Evolutionary conservation across 2,797 vertebrate species (phyloP), one percentile per base, ranked within the genome.

Genomic region (Antrozous pallidus): DNA sequence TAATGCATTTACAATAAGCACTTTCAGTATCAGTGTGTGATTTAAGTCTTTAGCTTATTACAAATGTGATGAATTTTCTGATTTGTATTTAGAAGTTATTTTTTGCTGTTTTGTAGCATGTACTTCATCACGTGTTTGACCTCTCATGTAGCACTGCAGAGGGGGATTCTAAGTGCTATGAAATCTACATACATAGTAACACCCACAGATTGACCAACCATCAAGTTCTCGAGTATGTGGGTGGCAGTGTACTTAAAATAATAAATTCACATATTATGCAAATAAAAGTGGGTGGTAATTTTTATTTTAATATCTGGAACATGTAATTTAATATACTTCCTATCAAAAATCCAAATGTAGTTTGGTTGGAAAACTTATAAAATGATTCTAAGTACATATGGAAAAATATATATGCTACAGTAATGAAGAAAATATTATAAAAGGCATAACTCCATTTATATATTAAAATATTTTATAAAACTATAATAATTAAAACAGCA

Each of bases 291-390:
- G 17, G 8, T 61, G 38, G 0, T 86, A 8, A n/a, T 42, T 79
- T 90, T 80, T 84, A 77, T 56, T 73, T 93, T 95, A 91, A 77
- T 61, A 93, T 65, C 14, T 92, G n/a, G 22, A 77, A 5, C 17
- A 69, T 79, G 51, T 26, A 67, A 67, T 58, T 93, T 86, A 70
- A 56, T 70, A 47, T 24, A 83, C 17, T 49, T 71, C 45, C 14
- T 75, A 42, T 89, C 31, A 82, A 82, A 91, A 69, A 61, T 28
- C 28, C 16, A 94, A 90, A 49, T 71, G 26, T 86, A 65, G 12
- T 86, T 89, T 95, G 45, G 20, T 63, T 89, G 82, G 58, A 9
- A 85, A 47, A 78, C 5, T 65, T 81, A 89, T 9, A 75, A 95
- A 89, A 87, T 80, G 18, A 91, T 73, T 89, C n/a, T 86, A 42